Conservation (phyloP, 2,888 invertebrate species). For the Ceraclea dissimilis region DNA sequence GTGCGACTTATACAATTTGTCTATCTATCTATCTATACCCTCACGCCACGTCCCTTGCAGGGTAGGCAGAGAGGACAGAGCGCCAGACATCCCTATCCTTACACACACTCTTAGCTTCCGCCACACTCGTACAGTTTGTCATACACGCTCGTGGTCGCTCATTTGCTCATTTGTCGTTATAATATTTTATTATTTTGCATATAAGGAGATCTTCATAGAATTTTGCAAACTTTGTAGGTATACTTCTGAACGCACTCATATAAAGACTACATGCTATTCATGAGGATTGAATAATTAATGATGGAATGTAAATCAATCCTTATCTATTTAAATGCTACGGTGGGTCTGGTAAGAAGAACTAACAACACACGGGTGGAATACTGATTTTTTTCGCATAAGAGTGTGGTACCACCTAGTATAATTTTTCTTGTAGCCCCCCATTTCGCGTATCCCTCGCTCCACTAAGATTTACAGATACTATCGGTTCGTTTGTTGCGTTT, state of each 20-base stretch:
- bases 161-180: background rate
- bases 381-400: slow-evolving; percentile 1
- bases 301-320: background rate
- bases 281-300: background rate
- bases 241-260: background rate
- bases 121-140: too few species aligned
- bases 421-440: slow-evolving; percentile 6
- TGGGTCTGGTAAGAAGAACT: background rate
- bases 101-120: too few species aligned
- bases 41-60: too few species aligned
- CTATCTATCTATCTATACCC: too few species aligned
- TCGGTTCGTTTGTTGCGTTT: slow-evolving; percentile 13
- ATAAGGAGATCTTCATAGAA: background rate
- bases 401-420: background rate
- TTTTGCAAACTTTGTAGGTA: background rate
- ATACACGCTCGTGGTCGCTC: too few species aligned
- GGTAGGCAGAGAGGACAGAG: too few species aligned
- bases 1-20: too few species aligned
- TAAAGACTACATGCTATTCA: background rate
- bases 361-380: slow-evolving; percentile 1
- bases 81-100: too few species aligned
- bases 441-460: slow-evolving; percentile 6
- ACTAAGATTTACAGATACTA: slow-evolving; percentile 8
- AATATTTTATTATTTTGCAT: background rate
- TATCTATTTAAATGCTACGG: background rate